Conservation (phyloP, 2,113 vertebrate genomes). For the Fulica atra region DNA sequence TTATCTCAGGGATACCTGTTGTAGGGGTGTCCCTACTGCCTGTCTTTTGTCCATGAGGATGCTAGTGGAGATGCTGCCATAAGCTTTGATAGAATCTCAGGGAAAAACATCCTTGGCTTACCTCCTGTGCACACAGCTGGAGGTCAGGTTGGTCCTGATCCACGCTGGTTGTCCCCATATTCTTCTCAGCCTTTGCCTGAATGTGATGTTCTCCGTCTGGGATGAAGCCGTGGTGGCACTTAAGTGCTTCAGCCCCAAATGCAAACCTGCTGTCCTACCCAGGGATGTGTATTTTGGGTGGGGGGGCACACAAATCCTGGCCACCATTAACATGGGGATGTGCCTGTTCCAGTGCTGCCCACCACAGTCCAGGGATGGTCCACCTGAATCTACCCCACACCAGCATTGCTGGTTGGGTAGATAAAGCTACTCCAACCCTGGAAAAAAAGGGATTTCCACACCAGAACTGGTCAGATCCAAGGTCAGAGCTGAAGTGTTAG, state of each 20-base stretch:
- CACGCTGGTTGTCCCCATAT: not conserved
- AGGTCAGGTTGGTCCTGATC: not conserved
- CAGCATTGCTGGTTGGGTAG: not conserved
- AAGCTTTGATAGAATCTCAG: not conserved
- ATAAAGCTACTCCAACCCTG: not conserved
- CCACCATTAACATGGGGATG: not conserved
- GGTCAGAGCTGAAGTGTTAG: not conserved
- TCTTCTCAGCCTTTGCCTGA: not conserved
- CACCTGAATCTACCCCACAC: not conserved
- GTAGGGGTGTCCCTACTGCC: not conserved
- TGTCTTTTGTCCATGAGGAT: not conserved
- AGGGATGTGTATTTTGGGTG: no score
- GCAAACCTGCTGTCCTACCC: not conserved
- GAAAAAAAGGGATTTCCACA: not conserved
- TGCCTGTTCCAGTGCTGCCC: not conserved
- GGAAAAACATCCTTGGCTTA: not conserved
- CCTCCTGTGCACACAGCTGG: not conserved
- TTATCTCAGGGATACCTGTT: not conserved
- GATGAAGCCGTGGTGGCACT: not conserved
- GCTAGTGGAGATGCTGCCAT: not conserved
- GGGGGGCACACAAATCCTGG: not conserved
- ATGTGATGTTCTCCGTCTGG: not conserved
- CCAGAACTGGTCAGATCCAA: not conserved
- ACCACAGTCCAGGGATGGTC: not conserved
- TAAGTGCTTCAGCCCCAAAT: rapidly evolving